Evolutionary conservation across 1,140 invertebrate genomes (phyloP), one percentile per base, ranked within the genome.

Genomic region (Bradynema listronoti): DNA sequence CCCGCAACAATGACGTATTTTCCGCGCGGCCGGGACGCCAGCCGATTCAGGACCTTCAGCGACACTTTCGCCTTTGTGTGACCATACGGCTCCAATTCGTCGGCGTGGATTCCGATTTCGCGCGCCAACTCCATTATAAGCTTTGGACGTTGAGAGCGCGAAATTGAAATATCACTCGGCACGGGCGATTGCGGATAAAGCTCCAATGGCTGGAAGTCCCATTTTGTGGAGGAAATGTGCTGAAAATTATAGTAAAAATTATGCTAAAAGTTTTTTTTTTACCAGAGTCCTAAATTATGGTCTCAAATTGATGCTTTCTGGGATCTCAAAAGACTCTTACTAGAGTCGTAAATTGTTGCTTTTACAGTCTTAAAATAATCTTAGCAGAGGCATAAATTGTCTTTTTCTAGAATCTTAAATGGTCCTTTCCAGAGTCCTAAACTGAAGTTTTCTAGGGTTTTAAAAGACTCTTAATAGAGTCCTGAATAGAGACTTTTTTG

Each of bases 1-100:
- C 91, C 93, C 46, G 88, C 88, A 33, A 98, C 89, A 0, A 97
- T 89, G 61, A 98, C 85, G 80, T 91, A 96, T 82, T 90, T 91
- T 63, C 93, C 94, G 80, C 86, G 81, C 39, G 81, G 81, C 53
- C 85, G 83, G 46, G 85, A 69, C 41, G 82, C 72, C 4, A 95
- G 80, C 49, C 92, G 80, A 7, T 94, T 81, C 4, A 95, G 78
- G 41, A 91, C 85, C 1, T 84, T 84, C 2, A 97, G 80, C 0
- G 86, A 84, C n/a, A 99, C 84, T 82, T 99, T 99, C 1, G 90
- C 93, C 79, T 97, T 99, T 19, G 87, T 92, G 70, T 84, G 86
- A 5, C 94, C 94, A 82, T 93, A 98, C 49, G 86, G 84, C 24
- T 88, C 88, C 4, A 94, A 83, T 79, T 99, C 94, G 29, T 82